Conservation (phyloP, 2,888 invertebrate species). For the Callyntrura guangdongensis region DNA sequence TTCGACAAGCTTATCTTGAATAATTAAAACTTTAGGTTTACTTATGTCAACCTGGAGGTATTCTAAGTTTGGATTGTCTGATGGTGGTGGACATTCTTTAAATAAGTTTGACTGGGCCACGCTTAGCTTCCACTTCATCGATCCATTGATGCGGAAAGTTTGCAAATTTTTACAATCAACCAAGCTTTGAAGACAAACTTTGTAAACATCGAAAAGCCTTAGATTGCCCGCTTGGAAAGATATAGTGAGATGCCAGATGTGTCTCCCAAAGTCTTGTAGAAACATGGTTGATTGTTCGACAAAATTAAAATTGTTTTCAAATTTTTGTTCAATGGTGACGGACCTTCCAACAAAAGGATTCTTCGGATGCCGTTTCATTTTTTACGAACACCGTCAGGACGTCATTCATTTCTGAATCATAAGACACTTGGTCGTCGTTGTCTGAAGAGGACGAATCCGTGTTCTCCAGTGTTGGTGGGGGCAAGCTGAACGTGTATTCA, state of each 20-base stretch:
- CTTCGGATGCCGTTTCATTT: neutral
- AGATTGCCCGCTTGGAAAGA: neutral
- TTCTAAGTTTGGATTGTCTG: neutral
- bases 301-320: neutral
- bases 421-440: neutral
- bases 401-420: too few species aligned
- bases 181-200: neutral
- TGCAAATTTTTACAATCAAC: neutral
- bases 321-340: conserved; percentile 24
- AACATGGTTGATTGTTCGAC: neutral
- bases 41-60: neutral
- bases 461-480: neutral
- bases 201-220: neutral
- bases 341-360: conserved; percentile 19
- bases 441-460: neutral
- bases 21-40: neutral
- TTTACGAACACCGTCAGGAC: neutral
- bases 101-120: too few species aligned
- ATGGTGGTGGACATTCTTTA: neutral
- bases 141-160: neutral
- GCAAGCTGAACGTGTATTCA: conserved; percentile 39
- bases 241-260: conserved; percentile 30
- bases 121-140: neutral
- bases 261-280: neutral
- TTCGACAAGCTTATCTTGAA: conserved; percentile 20